These are phyloP conservation scores for Argya squamiceps DNA, from an alignment of 2,797 vertebrate genomes.

Conservation along the genomic window DNA sequence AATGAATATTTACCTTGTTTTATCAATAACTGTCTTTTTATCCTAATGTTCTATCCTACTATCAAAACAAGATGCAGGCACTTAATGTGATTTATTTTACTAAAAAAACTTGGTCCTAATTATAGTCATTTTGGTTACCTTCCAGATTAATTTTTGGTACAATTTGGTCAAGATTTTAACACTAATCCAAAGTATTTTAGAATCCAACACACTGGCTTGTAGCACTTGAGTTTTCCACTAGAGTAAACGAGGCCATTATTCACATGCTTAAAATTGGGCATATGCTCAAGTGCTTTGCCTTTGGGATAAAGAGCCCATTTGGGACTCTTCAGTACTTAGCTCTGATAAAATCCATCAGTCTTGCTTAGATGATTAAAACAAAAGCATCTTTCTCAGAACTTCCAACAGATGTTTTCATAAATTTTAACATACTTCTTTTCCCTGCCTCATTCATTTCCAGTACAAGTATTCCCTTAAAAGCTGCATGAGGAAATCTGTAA, in stretches of 20 bases:
- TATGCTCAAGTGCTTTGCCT: constrained; percentile 28
- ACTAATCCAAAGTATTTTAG: not conserved
- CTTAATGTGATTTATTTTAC: not conserved
- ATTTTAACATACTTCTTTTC: constrained; percentile 46
- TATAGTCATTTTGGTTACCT: accelerated
- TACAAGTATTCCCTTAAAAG: constrained; percentile 60
- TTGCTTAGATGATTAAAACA: constrained; percentile 58
- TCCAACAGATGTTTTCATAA: constrained; percentile 65
- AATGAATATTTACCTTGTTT: not conserved
- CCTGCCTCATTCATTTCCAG: constrained; percentile 48
- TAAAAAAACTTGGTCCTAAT: not conserved
- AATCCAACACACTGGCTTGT: not conserved
- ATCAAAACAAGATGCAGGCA: not conserved
- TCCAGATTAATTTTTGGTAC: not conserved
- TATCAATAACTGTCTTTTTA: not conserved
- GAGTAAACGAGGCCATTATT: constrained; percentile 19
- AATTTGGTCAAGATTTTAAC: not conserved
- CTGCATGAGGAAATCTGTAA: constrained; percentile 44
- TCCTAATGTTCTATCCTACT: not conserved
- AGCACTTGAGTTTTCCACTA: constrained; percentile 4
- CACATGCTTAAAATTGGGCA: constrained; percentile 56
- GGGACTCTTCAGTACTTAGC: constrained; percentile 25
- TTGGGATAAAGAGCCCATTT: constrained; percentile 52
- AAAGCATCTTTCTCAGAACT: constrained; percentile 61
- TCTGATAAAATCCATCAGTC: constrained; percentile 60